Percentiles rank a stretch among this genome's conserved stretches.
Evolutionary conservation across 2,797 vertebrate species (phyloP).

Genomic region (Sebastiscus tertius): DNA sequence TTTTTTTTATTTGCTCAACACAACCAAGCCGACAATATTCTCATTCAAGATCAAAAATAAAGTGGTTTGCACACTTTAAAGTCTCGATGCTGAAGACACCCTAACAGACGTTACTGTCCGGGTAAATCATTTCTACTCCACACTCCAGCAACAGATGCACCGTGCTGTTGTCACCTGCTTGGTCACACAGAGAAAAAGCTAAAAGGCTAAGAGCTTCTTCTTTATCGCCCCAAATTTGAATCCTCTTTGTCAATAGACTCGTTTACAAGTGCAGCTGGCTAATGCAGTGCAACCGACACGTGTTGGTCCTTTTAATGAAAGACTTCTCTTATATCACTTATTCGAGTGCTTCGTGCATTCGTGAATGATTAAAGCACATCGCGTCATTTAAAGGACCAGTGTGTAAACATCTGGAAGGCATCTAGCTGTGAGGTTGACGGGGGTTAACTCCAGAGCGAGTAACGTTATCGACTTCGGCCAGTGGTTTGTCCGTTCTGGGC

Average conservation of each 20-base stretch:
- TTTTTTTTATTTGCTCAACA: slow-evolving; percentile 18
- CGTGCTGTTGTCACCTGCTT: slow-evolving; percentile 41
- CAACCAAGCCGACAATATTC: background rate
- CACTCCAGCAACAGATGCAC: slow-evolving; percentile 21
- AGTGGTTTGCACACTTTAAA: slow-evolving; percentile 7
- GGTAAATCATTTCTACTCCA: slow-evolving; percentile 24
- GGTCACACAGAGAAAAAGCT: slow-evolving; percentile 21
- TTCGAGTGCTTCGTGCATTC: background rate
- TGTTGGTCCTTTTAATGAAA: background rate
- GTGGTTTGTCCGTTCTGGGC: no score
- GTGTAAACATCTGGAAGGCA: no score
- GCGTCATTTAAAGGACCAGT: background rate
- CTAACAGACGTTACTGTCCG: background rate
- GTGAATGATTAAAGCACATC: background rate
- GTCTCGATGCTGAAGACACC: slow-evolving; percentile 1
- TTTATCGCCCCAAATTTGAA: slow-evolving; percentile 9
- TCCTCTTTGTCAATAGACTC: slow-evolving; percentile 14
- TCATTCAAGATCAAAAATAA: slow-evolving; percentile 22
- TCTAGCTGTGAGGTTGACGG: no score
- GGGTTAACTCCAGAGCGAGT: no score
- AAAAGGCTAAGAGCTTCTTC: slow-evolving; percentile 12
- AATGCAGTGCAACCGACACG: background rate
- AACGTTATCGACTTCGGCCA: no score
- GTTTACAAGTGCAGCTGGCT: slow-evolving; percentile 39
- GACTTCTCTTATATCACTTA: background rate